Base-by-base conservation (phyloP, 1,140 invertebrate species). In the Uloborus diversus region DNA sequence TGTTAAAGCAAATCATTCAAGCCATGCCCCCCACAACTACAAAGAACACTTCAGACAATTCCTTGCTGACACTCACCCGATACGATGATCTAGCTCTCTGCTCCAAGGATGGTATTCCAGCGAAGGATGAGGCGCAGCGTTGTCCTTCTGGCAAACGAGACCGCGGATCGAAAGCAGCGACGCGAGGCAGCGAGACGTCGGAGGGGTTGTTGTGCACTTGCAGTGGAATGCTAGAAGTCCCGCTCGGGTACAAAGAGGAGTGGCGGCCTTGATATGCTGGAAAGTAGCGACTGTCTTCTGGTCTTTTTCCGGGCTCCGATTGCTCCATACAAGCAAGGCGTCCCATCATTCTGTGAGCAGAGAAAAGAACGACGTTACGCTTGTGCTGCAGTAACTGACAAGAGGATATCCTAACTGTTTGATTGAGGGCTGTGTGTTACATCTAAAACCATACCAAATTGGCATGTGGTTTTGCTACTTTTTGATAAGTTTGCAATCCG, bases 261-360 rank as follows among this genome's bases (percentile, higher is more conserved):
- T 1, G 27, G 17, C 42, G 33, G 11, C 5, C 17, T n/a, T 13
- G 25, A 13, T 30, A 25, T 28, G 17, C n/a, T 28, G 25, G 14
- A 27, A 42, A 42, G 13, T 20, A 28, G 25, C 28, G 14, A 1
- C 28, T 70, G 23, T 56, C 57, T 62, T 75, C 23, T n/a, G 25
- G 9, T 51, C 25, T 33, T 47, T 64, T 75, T 57, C 68, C 33
- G 49, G 35, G 28, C 59, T 78, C 62, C 51, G 20, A 20, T 78
- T 78, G 59, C 30, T 78, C 73, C 51, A n/a, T 23, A 51, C 62
- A 64, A 53, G 56, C 37, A 47, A 78, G 20, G 20, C 73, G 59
- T 20, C 73, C 73, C 73, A 78, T 78, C 73, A 78, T 78, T 66
- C 73, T 78, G 20, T n/a, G n/a, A n/a, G n/a, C n/a, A n/a, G n/a